Base-by-base conservation (phyloP, 2,797 vertebrate genomes). In the Syndactyla subalaris region DNA sequence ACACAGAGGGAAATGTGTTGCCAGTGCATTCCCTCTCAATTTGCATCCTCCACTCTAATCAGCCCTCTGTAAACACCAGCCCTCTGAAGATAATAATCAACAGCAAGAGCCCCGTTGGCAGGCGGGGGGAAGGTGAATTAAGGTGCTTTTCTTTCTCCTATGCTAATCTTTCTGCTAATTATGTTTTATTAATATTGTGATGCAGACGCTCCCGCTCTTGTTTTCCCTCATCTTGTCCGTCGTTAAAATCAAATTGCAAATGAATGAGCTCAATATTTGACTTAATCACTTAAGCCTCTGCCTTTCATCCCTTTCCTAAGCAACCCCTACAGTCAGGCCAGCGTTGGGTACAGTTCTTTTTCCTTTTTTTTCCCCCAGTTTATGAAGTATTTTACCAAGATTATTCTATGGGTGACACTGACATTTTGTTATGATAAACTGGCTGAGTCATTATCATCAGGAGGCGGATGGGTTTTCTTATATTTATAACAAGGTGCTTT, bases 131-230 rank as follows among this genome's bases (percentile, higher is more conserved):
- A 83, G 73, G 90, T 72, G 73, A 94, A 96, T 95, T 84, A 80
- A 85, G 81, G 57, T n/a, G 22, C 87, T 91, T 89, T 83, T 88
- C 92, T 89, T 92, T 65, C 89, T 65, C 81, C 81, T 80, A 63
- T 96, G 95, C 93, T 94, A 96, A 96, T 97, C 87, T 88, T 88
- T 85, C 86, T 75, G 91, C 84, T 96, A 97, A 97, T 96, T 97
- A 93, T 30, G 41, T 93, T 95, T 95, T 95, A 93, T 96, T 96
- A 95, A 96, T 88, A 74, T 86, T 45, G 61, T 41, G 75, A 82
- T 76, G 80, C 83, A 81, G 62, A 72, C 51, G 22, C 52, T 65
- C 36, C 43, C 11, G 2, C 67, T 94, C 91, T 91, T 84, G 85
- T 85, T 92, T 93, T 82, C 83, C 7, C 61, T 94, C 65, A 3